A percentile compares a stretch with the other conserved stretches of the same genome.
These are phyloP conservation scores for Kradibia gibbosae DNA, from an alignment of 1,140 invertebrate species.

Conservation along the genomic window DNA sequence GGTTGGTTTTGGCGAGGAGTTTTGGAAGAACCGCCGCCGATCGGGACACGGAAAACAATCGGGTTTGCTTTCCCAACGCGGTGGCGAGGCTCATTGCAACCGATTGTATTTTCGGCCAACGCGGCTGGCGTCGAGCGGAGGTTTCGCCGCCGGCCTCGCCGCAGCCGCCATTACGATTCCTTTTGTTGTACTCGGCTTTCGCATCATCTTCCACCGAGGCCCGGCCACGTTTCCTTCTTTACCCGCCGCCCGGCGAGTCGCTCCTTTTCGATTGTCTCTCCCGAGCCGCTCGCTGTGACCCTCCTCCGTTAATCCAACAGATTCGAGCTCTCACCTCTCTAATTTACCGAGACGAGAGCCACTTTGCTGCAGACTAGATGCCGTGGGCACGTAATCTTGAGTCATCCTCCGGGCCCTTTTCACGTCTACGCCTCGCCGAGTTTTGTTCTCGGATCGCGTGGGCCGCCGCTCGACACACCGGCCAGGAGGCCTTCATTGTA, in stretches of 20 bases:
- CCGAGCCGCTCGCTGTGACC: not conserved
- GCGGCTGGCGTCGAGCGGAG: not conserved
- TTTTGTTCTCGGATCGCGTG: no score
- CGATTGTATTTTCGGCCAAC: not conserved
- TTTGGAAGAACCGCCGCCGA: no score
- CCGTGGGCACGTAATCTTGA: not conserved
- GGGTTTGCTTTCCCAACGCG: not conserved
- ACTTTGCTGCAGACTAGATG: not conserved
- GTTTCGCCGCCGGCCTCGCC: not conserved
- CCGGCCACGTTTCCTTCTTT: not conserved
- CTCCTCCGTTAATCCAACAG: not conserved
- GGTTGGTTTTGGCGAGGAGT: no score
- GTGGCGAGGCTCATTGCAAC: not conserved
- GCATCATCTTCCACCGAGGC: not conserved
- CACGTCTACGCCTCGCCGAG: not conserved
- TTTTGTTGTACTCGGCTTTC: not conserved
- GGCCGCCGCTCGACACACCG: no score
- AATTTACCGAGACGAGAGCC: slow-evolving; percentile 3
- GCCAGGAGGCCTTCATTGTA: no score
- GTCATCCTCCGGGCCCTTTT: not conserved
- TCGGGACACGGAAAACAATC: no score
- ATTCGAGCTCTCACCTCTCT: slow-evolving; percentile 13
- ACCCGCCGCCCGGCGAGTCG: not conserved
- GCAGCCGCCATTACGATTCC: not conserved
- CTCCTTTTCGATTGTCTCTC: not conserved